Conservation (phyloP, 2,888 invertebrate genomes). For the Drosophila seclusa region DNA sequence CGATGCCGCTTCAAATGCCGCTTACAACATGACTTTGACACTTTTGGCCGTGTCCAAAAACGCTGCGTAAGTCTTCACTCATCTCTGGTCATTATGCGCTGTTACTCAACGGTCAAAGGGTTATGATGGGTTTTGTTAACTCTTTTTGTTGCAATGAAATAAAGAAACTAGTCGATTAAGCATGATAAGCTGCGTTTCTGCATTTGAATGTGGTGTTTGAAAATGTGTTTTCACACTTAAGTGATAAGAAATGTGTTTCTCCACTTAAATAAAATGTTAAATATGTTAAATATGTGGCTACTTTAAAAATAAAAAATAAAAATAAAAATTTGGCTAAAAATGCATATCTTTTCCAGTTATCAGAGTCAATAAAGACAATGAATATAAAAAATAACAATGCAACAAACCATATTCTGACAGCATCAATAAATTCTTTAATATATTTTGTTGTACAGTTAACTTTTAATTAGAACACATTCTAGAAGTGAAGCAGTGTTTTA, state of each 20-base stretch:
- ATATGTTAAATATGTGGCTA: neutral
- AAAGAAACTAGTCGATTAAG: neutral
- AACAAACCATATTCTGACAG: neutral
- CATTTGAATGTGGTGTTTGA: neutral
- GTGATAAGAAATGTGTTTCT: neutral
- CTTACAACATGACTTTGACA: constrained; percentile 67
- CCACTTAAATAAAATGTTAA: neutral
- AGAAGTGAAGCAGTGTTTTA: neutral
- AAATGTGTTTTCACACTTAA: neutral
- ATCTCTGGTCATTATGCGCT: constrained; percentile 30
- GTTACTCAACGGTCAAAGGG: neutral
- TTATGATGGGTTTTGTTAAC: constrained; percentile 3
- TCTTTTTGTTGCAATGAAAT: neutral
- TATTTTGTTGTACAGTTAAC: neutral
- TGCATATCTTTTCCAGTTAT: neutral
- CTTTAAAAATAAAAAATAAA: neutral
- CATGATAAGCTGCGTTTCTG: neutral
- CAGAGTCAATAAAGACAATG: neutral
- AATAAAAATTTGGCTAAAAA: neutral
- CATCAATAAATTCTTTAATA: neutral
- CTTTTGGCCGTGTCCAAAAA: constrained; percentile 52
- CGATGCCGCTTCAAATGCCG: constrained; percentile 10
- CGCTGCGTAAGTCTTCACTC: constrained; percentile 59
- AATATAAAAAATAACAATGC: neutral
- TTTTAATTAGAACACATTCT: neutral